Percentiles rank a stretch among this genome's conserved stretches.
Conservation (phyloP, 1,140 invertebrate species). For the Pissodes strobi region DNA sequence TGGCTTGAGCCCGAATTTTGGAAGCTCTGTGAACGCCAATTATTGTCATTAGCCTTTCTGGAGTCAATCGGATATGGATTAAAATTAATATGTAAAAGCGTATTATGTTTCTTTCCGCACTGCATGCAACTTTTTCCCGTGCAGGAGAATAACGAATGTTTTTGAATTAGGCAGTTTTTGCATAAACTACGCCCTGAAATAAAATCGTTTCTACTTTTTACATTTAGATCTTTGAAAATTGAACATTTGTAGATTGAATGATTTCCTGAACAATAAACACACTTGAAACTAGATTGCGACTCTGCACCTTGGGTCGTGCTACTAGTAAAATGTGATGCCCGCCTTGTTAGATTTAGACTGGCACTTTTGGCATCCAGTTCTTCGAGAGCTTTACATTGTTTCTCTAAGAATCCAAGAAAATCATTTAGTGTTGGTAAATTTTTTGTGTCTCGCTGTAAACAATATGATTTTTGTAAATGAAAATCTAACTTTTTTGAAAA, state of each 20-base stretch:
- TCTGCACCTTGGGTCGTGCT: neutral
- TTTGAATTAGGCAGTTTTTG: conserved; percentile 1
- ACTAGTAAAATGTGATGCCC: neutral
- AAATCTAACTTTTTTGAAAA: no score
- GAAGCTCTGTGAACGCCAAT: neutral
- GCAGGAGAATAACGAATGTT: neutral
- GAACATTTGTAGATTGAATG: conserved; percentile 7
- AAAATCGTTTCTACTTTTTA: conserved; percentile 2
- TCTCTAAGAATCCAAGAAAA: no score
- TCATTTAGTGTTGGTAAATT: no score
- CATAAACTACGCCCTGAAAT: neutral
- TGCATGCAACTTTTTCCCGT: neutral
- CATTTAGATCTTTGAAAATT: neutral
- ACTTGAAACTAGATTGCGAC: neutral
- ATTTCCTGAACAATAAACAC: conserved; percentile 4
- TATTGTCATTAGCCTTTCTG: neutral
- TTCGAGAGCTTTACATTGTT: no score
- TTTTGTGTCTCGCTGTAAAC: no score
- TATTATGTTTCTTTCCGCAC: conserved; percentile 4
- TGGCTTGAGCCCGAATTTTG: neutral
- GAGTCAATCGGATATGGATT: neutral
- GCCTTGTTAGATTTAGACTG: no score
- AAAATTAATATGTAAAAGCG: conserved; percentile 1
- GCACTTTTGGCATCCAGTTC: no score
- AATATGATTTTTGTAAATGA: no score